Evolutionary conservation across 2,113 vertebrate species (phyloP), one percentile per base, ranked within the genome.

Genomic region (Zosterops lateralis): DNA sequence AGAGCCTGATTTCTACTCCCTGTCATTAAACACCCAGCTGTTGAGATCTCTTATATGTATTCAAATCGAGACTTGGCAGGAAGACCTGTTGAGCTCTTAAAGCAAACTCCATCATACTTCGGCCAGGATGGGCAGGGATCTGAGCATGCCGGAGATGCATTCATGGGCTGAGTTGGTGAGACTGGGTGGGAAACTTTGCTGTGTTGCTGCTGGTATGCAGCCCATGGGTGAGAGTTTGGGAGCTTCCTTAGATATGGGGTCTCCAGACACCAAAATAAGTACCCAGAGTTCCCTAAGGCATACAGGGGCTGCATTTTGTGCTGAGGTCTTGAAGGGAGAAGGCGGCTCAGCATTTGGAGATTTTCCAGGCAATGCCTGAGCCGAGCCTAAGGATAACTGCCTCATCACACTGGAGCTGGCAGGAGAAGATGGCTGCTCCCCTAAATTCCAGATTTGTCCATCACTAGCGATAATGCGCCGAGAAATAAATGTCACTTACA

Each of bases 401-500:
- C 58, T 73, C 47, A 32, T 66, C 42, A 7, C 7, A 3, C 54
- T 4, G 5, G 34, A 83, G 40, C 38, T 61, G 85, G 48, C 57
- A 67, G 84, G 40, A 90, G 74, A 77, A 88, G 72, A 54, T 67
- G 70, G 36, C 78, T 75, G 87, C 56, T 72, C 32, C 65, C 77
- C 87, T 70, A 24, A 80, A 38, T 68, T 68, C 7, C 6, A 57
- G 21, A 22, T 86, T 87, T 80, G 91, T 91, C 91, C 92, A 34
- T 94, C 80, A n/a, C 62, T 40, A 17, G 25, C 1, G 3, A 56
- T 86, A 90, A 90, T 2, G 57, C 40, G 8, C 76, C 0, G 2
- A 42, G 58, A 87, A 85, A 51, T 93, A 96, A 96, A 95, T 79
- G 95, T 93, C 89, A 40, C 77, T 96, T 95, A 64, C 72, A 95